Evolutionary conservation across 2,797 vertebrate genomes (phyloP).

Genomic region (Tapera naevia): DNA sequence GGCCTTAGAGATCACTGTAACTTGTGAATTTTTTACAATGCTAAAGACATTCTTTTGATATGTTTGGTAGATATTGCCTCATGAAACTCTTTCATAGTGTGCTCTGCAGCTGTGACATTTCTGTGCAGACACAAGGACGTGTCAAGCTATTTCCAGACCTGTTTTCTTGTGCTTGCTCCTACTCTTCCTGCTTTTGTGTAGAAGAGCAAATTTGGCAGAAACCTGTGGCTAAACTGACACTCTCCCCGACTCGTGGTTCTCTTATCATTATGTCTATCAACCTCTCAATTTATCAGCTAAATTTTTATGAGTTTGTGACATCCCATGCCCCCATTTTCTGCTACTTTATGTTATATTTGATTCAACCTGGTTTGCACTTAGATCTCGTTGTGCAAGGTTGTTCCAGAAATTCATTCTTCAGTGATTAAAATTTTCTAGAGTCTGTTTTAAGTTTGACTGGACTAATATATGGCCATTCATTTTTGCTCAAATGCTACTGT

Average conservation of each 20-base stretch:
- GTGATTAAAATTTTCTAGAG: neutral
- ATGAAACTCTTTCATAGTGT: accelerated
- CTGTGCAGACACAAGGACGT: neutral
- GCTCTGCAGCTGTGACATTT: neutral
- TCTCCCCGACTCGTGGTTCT: neutral
- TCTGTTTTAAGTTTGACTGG: neutral
- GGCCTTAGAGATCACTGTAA: neutral
- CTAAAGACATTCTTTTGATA: neutral
- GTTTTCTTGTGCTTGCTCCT: neutral
- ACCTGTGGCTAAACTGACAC: neutral
- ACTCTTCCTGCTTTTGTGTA: neutral
- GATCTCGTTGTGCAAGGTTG: neutral
- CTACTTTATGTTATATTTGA: neutral
- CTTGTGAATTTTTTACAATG: neutral
- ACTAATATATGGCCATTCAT: neutral
- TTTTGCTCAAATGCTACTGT: neutral
- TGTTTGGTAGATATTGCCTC: neutral
- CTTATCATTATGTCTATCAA: neutral
- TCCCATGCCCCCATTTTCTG: neutral
- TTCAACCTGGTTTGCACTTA: neutral
- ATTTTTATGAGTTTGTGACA: neutral
- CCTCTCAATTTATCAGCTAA: neutral
- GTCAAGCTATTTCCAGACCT: neutral
- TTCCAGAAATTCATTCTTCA: neutral
- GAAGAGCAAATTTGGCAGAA: neutral